Evolutionary conservation across 2,888 invertebrate genomes (phyloP), one percentile per base, ranked within the genome.

Genomic region (Myopa testacea): DNA sequence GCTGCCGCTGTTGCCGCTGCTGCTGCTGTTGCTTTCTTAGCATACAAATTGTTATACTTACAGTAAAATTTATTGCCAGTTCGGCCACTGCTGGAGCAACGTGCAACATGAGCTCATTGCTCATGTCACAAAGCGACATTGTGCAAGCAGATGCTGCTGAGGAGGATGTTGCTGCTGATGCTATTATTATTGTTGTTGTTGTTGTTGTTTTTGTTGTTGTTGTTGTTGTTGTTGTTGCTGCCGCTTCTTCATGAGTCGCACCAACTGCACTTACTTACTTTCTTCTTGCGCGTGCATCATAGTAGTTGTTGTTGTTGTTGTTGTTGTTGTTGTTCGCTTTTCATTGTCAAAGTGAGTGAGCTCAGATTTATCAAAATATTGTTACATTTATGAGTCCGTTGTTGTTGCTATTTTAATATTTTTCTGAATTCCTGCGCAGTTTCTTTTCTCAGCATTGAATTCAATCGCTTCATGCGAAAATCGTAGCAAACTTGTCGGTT

Each of bases 11-110:
- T 34, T 63, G 16, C 67, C 14, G n/a, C 45, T 16, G 67, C 74
- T 77, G 63, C 77, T 76, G 72, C 74, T 75, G 78, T 37, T 60
- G 74, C 65, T 65, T 75, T 60, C 79, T 82, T 82, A 83, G 82
- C 85, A 84, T 87, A 87, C 87, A 87, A 87, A 87, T 87, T 87
- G 87, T 86, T 87, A 86, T 85, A 86, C 85, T 87, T 87, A 85
- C 85, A 85, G 85, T 62, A 82, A 84, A 86, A 86, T 87, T 86
- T 86, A 86, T 86, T 86, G 82, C 85, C 83, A 81, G 78, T 80
- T 40, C 26, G 68, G 76, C 74, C 34, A 67, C 62, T 19, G 69
- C 60, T 65, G 75, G 69, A 75, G 75, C 75, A 75, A 55, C 62
- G n/a, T 50, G 55, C 69, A 52, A 60, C 37, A 62, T 55, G 38